Base-by-base conservation (phyloP, 2,888 invertebrate genomes). In the Stenichneumon culpator region DNA sequence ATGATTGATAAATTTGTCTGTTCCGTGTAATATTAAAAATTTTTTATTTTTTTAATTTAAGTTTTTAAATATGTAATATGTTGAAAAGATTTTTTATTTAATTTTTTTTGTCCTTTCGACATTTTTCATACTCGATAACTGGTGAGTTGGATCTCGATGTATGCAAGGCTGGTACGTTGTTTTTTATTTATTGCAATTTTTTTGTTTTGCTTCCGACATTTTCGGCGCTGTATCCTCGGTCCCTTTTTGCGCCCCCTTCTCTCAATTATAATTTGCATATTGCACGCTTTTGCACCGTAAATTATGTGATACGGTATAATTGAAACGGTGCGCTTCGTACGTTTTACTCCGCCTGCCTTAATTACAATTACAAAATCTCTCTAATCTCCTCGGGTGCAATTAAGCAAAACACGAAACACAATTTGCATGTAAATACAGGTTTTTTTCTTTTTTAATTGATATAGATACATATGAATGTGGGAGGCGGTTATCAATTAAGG, bases 191-290 rank as follows among this genome's bases (percentile, higher is more conserved):
- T 9, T 39, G 7, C 1, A 36, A 39, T 39, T 39, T 16, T 16
- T 14, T 44, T 14, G 16, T 4, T 47, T 47, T 47, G 16, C 16
- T 47, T 16, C 16, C 44, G 44, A 47, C 44, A 4, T 16, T n/a
- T 68, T 39, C 67, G 54, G 14, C 14, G 32, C 65, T 6, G 3
- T 7, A 60, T 14, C 36, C 9, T 52, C 28, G 2, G 52, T 47
- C 69, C 68, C 22, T 60, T 70, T 39, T 60, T 79, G 68, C 54
- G 36, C 52, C 16, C 63, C 22, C 52, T 36, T 28, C 54, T 83
- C 57, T 50, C 11, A 44, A 36, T 50, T 32, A 44, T 16, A 19
- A 79, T 82, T 79, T 70, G 16, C 74, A 79, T 78, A 74, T 79
- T 70, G 54, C 57, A 69, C 32, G 52, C 74, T 57, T 47, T n/a